phyloP scores from a whole-genome alignment of 2,113 vertebrate species.

The Argyrosomus japonicus region DNA sequence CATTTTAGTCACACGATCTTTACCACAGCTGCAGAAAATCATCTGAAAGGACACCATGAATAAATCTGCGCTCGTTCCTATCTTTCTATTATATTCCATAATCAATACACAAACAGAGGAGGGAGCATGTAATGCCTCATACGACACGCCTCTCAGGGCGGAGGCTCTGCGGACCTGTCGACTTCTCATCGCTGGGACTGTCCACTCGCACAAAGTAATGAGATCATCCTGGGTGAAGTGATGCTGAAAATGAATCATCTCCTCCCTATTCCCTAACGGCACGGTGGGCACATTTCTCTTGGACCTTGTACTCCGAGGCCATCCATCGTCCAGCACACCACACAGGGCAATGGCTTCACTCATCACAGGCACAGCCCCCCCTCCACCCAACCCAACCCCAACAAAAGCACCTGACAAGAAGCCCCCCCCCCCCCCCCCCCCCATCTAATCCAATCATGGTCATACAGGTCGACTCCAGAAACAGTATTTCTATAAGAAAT shows the following conservation, averaged over 20 bases:
- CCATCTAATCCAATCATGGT: constrained; percentile 58
- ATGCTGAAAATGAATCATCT: constrained; percentile 82
- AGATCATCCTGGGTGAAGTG: constrained; percentile 81
- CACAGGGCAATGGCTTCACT: constrained; percentile 56
- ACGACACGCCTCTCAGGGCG: constrained; percentile 52
- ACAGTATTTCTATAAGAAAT: constrained; percentile 27
- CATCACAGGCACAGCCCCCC: constrained; percentile 37
- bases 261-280: constrained; percentile 64
- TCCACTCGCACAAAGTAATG: constrained; percentile 80
- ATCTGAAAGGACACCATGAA: constrained; percentile 23
- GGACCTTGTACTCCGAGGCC: constrained; percentile 69
- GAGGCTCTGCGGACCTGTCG: constrained; percentile 37
- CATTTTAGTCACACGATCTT: not conserved
- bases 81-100: constrained; percentile 26
- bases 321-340: constrained; percentile 66
- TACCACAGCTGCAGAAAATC: not conserved
- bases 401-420: constrained; percentile 41
- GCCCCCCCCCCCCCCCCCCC: not conserved
- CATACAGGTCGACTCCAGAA: constrained; percentile 15
- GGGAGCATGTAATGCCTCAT: constrained; percentile 37
- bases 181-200: constrained; percentile 52
- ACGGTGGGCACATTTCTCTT: constrained; percentile 65
- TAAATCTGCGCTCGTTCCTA: constrained; percentile 17
- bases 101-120: constrained; percentile 65
- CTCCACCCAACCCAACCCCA: not conserved